These are phyloP conservation scores for Apoda limacodes DNA, from an alignment of 2,888 invertebrate species.

Conservation along the genomic window DNA sequence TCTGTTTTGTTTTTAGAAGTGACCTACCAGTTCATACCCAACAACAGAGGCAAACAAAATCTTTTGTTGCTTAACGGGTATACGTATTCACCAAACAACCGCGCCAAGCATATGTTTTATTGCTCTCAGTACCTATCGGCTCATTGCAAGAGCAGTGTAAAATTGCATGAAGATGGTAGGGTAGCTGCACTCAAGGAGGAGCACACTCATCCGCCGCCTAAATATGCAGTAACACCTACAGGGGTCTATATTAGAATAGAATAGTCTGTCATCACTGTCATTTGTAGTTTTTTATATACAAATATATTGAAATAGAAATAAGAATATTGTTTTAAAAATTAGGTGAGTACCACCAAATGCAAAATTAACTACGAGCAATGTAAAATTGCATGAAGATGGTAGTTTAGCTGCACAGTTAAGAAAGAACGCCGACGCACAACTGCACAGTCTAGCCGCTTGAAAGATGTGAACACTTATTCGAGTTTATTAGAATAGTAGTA, in stretches of 20 bases:
- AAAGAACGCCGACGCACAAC: no score
- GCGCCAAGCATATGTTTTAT: constrained; percentile 26
- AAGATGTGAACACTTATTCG: no score
- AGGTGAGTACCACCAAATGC: no score
- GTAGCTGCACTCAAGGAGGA: constrained; percentile 20
- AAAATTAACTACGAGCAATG: no score
- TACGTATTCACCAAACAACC: constrained; percentile 30
- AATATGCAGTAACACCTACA: constrained; percentile 17
- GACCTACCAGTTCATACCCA: constrained; percentile 14
- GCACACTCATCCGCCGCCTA: constrained; percentile 30
- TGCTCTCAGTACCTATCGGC: constrained; percentile 24
- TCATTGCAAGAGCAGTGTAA: constrained; percentile 31
- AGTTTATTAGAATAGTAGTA: no score
- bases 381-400: no score
- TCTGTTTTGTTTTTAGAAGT: constrained; percentile 1
- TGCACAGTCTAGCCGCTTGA: no score
- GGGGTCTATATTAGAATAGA: constrained; percentile 18
- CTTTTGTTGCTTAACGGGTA: constrained; percentile 28
- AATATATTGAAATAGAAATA: no score
- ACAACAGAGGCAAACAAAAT: constrained; percentile 23
- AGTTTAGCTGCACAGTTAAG: no score
- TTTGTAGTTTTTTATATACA: no score
- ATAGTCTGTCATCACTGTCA: no score
- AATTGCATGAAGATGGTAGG: constrained; percentile 21
- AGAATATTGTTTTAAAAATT: no score